Percentiles rank a stretch among this genome's conserved stretches.
These are phyloP conservation scores for Pachycephus smyrnensis DNA, from an alignment of 2,888 invertebrate species.

Conservation along the genomic window DNA sequence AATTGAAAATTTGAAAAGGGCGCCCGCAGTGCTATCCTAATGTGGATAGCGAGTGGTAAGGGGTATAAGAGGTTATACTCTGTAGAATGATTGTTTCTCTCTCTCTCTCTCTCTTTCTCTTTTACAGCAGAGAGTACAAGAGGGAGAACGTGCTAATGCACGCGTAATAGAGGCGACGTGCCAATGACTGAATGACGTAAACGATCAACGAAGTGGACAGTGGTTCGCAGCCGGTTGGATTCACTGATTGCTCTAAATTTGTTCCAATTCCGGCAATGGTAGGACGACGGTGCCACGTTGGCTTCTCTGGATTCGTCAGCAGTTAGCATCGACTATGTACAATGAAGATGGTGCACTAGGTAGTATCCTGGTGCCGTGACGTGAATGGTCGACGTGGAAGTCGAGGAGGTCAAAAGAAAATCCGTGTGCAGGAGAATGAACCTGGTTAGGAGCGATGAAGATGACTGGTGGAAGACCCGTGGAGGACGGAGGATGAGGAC, in stretches of 20 bases:
- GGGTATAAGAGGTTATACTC: background rate
- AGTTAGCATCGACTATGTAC: background rate
- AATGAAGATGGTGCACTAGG: background rate
- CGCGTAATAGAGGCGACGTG: constrained; percentile 7
- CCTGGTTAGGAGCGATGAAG: too few relatives aligned
- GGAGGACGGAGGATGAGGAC: background rate
- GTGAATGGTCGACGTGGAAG: background rate
- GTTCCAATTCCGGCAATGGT: background rate
- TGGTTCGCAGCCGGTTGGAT: background rate
- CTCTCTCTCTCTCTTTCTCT: background rate
- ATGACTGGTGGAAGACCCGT: background rate
- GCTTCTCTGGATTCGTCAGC: background rate
- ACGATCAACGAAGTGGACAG: background rate
- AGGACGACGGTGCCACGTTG: background rate
- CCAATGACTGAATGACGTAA: constrained; percentile 10
- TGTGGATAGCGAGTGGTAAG: background rate
- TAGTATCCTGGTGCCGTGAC: background rate
- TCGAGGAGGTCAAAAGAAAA: background rate
- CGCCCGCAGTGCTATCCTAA: background rate
- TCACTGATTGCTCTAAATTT: constrained; percentile 1
- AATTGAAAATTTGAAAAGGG: background rate
- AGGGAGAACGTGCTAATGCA: background rate
- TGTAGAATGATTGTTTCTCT: too few relatives aligned
- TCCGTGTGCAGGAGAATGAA: background rate
- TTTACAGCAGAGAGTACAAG: background rate